Evolutionary conservation across 2,113 vertebrate genomes (phyloP), one percentile per base, ranked within the genome.

Genomic region (Candoia aspera): DNA sequence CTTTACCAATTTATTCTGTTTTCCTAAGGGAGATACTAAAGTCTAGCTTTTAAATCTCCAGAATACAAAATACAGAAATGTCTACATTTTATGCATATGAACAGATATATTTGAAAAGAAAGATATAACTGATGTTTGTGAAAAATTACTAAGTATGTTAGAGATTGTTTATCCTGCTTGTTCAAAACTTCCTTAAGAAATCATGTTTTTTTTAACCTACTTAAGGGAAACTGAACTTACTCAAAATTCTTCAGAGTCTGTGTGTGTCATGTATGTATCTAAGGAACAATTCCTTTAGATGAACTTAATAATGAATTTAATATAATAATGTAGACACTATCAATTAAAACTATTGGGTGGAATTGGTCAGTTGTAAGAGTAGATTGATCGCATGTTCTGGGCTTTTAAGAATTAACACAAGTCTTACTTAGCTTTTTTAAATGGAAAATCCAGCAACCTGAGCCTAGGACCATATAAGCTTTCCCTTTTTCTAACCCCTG

Each of bases 371-470:
- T 84, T 85, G 23, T 10, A 17, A 8, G 19, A 60, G 9, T 57
- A 58, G 24, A 15, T 58, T 59, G 19, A n/a, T 59, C 21, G 79
- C 55, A 57, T 58, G 37, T 79, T 88, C 62, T 86, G 15, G 11
- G 55, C 19, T 88, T 92, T n/a, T 26, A 88, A 49, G 42, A 86
- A 11, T 29, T 10, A 60, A 29, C 2, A 54, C 42, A 89, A 89
- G 64, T 91, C 94, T 90, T 87, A 91, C 83, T 95, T 94, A 94
- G 55, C 21, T 85, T 94, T 88, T 94, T 96, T 92, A 92, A 94
- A 73, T 94, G 87, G 88, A 4, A 93, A 0, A 87, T 92, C 89
- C 93, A 2, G n/a, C 68, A 73, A 19, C 33, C 33, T 73, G 13
- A 6, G n/a, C 17, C 6, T 37, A 79, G 68, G 68, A 8, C 4